Evolutionary conservation across 2,797 vertebrate species (phyloP), one percentile per base, ranked within the genome.

Genomic region (Etheostoma perlongum): DNA sequence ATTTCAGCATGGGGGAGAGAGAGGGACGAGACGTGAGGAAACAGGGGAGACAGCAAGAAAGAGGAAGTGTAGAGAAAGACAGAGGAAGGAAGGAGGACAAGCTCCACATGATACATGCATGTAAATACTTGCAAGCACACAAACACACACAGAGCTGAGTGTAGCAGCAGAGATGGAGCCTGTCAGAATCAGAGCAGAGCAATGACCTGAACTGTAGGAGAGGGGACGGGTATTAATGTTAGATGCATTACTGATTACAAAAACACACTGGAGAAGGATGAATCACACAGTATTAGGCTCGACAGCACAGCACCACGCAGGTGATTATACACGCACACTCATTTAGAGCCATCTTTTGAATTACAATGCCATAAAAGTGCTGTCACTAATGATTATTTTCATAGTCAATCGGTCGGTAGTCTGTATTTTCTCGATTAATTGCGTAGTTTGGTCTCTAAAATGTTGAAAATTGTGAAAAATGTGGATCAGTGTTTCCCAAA

Each of bases 1-100:
- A 90, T 93, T 94, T 92, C 92, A 90, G 93, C 89, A 63, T 91
- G 76, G 79, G 74, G 85, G 64, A 87, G 63, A 89, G 80, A 89
- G 83, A 92, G 82, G 84, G 82, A 76, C 59, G 54, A 86, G 61
- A 88, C 15, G 51, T 87, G 86, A 91, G 77, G 80, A 89, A n/a
- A 83, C 62, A 76, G 79, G 80, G 83, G 85, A 85, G 81, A 74
- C 21, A 53, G 73, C 18, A 53, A 73, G 66, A 71, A 60, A 76
- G 42, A 76, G 66, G 71, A 52, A 51, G 71, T 18, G 74, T 25
- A 60, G 60, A 74, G 42, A 46, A 55, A 74, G 66, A 42, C 46
- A 62, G 67, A 74, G 71, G 36, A 40, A 40, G 36, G 72, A 69
- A 33, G 65, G 70, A 77, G 68, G 76, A 80, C 53, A 83, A 71